Base-by-base conservation (phyloP, 2,797 vertebrate species). In the Falco cherrug region DNA sequence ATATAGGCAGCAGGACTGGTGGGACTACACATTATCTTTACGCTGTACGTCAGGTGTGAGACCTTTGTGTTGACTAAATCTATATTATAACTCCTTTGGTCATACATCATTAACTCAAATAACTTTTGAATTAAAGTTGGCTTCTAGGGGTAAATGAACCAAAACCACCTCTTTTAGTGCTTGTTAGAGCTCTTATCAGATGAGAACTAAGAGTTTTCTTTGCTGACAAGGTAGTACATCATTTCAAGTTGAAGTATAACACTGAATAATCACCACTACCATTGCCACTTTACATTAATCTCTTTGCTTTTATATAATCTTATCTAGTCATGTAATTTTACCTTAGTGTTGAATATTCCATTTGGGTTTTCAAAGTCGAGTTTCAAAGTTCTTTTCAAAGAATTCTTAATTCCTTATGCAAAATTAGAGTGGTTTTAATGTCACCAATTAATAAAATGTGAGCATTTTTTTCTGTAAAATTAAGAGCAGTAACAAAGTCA, bases 151-250 rank as follows among this genome's bases (percentile, higher is more conserved):
- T 65, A 92, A 95, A 92, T 87, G 83, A 95, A 94, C 43, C 80
- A 95, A 91, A 94, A 25, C 77, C 67, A 77, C 90, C 56, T 73
- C 35, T 84, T 84, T 89, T 74, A 90, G 82, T 94, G 90, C 74
- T 91, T 88, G 67, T 88, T 93, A 90, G 74, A 70, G 53, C 48
- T 53, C 71, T 80, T 50, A 87, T 51, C 74, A 90, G 80, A 90
- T 4, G 6, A 95, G 80, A 94, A 82, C 70, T 80, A 73, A 91
- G 80, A 74, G 80, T 96, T 92, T 93, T 90, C 88, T 90, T 77
- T 88, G 48, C 83, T 92, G 90, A 89, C 77, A 92, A 82, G 51
- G 77, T 35, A 90, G 21, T 87, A 56, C 21, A 90, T 94, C 13
- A 87, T 82, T 91, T 93, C 51, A 82, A 78, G n/a, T 56, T 45